A percentile compares a stretch with the other conserved stretches of the same genome.
Evolutionary conservation across 2,113 vertebrate species (phyloP).

Genomic region (Sisor rabdophorus): DNA sequence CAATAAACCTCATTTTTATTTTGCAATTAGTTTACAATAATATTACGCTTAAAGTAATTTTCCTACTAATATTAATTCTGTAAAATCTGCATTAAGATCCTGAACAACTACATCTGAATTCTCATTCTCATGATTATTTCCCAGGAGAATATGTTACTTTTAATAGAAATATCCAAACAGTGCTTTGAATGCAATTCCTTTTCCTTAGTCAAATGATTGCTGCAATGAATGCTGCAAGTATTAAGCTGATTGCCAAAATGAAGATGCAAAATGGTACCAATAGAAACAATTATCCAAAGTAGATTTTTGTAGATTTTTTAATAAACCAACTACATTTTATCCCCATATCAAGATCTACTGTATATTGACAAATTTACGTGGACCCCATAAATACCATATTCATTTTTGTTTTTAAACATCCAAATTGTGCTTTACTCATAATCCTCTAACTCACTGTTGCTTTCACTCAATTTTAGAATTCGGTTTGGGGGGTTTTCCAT

Average conservation of each 20-base stretch:
- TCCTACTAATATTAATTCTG: background rate
- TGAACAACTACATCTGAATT: background rate
- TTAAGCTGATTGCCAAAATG: background rate
- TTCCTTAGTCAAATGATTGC: background rate
- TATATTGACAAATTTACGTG: too few species aligned
- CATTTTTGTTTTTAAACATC: too few species aligned
- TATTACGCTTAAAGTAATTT: background rate
- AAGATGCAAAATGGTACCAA: background rate
- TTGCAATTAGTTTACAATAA: background rate
- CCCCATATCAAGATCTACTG: too few species aligned
- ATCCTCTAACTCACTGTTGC: too few species aligned
- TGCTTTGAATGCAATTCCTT: background rate
- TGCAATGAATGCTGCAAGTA: background rate
- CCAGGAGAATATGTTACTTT: conserved; percentile 5
- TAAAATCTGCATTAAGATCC: background rate
- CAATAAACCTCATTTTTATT: background rate
- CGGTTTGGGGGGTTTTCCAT: too few species aligned
- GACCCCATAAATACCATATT: too few species aligned
- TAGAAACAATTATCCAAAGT: background rate
- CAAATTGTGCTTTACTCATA: too few species aligned
- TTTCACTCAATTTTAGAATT: too few species aligned
- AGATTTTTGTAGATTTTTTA: too few species aligned
- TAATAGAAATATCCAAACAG: conserved; percentile 10
- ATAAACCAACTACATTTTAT: too few species aligned
- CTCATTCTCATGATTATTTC: background rate